These are phyloP conservation scores for Chymomyza costata DNA, from an alignment of 1,140 invertebrate species.

Conservation along the genomic window DNA sequence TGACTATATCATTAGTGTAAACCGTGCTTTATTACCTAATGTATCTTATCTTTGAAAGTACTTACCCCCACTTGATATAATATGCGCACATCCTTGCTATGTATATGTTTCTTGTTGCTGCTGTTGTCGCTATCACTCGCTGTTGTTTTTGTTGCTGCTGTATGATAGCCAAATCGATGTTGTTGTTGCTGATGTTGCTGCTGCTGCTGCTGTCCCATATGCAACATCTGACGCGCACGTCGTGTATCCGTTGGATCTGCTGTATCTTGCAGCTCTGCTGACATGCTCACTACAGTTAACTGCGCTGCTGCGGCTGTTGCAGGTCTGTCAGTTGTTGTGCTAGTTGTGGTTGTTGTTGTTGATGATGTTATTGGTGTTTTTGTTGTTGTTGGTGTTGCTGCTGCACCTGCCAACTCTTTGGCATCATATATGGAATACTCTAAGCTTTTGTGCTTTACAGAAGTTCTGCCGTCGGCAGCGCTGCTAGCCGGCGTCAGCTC, in stretches of 20 bases:
- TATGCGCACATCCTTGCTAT: constrained; percentile 58
- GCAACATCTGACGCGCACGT: constrained; percentile 59
- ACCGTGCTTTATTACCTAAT: constrained; percentile 30
- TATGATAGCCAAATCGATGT: constrained; percentile 24
- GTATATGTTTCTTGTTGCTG: constrained; percentile 19
- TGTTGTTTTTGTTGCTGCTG: constrained; percentile 33
- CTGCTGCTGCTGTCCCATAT: constrained; percentile 24
- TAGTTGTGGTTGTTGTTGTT: constrained; percentile 26
- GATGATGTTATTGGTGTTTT: constrained; percentile 6
- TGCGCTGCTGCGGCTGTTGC: constrained; percentile 19
- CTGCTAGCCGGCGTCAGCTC: constrained; percentile 56
- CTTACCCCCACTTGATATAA: constrained; percentile 74
- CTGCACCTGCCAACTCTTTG: constrained; percentile 41
- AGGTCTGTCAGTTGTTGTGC: constrained; percentile 17
- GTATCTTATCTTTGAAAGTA: constrained; percentile 21
- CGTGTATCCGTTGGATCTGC: constrained; percentile 26
- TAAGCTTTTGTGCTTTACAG: constrained; percentile 56
- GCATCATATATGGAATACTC: constrained; percentile 63
- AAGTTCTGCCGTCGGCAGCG: background rate
- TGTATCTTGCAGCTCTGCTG: constrained; percentile 18
- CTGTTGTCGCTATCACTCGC: background rate
- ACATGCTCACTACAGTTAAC: constrained; percentile 54
- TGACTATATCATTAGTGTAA: no score
- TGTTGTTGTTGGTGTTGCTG: constrained; percentile 12
- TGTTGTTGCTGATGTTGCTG: constrained; percentile 38